A percentile compares a stretch with the other conserved stretches of the same genome.
Conservation (phyloP, 2,888 invertebrate genomes). For the Zeuzera pyrina region DNA sequence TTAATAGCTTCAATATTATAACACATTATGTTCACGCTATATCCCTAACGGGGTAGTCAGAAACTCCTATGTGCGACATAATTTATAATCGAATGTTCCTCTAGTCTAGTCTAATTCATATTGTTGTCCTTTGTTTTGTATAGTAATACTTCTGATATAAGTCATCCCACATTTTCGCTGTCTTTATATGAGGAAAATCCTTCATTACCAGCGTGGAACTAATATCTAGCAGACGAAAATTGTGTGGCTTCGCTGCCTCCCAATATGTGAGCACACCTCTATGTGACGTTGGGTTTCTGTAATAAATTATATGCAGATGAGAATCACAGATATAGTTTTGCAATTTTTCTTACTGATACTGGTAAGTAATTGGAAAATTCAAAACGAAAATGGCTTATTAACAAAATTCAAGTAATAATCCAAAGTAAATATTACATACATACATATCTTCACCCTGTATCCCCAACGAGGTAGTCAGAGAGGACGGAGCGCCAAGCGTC, state of each 20-base stretch:
- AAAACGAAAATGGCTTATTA: constrained; percentile 2
- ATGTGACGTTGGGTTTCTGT: constrained; percentile 37
- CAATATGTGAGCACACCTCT: constrained; percentile 22
- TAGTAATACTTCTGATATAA: constrained; percentile 55
- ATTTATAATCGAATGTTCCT: no score
- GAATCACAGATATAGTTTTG: no score
- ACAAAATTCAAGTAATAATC: no score
- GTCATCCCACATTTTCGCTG: constrained; percentile 41
- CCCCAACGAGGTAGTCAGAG: no score
- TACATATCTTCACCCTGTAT: no score
- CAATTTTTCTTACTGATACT: no score
- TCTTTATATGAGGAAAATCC: constrained; percentile 30
- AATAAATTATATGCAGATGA: background rate
- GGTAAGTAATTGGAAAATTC: background rate
- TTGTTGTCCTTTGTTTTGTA: constrained; percentile 19
- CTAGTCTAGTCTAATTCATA: background rate
- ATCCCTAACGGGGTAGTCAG: no score
- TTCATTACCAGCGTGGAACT: constrained; percentile 34
- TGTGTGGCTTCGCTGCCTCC: constrained; percentile 28
- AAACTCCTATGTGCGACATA: no score
- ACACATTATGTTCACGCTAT: no score
- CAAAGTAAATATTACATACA: no score
- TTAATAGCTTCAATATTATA: no score
- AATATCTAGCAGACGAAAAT: constrained; percentile 40
- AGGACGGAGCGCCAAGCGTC: no score